Evolutionary conservation across 2,888 invertebrate genomes (phyloP), one percentile per base, ranked within the genome.

Genomic region (Drosophila conformis): DNA sequence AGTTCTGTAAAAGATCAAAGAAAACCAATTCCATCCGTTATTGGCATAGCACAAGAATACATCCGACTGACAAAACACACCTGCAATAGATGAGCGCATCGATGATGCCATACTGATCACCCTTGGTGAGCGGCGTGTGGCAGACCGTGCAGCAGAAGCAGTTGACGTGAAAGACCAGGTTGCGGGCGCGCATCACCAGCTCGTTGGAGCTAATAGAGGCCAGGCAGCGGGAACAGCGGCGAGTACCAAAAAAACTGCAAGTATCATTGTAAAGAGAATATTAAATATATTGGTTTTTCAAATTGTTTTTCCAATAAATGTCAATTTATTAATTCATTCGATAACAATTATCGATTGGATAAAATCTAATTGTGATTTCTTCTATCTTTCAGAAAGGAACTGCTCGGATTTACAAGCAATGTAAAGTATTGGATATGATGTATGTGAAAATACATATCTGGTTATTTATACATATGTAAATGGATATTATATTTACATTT

Each of bases 121-220:
- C 99, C 92, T 98, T 98, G 69, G 96, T 97, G 71, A 99, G 94
- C 6, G 97, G 96, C 42, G 96, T 95, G 92, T 96, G 96, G 94
- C 99, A 99, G 59, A 97, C 95, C 51, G 96, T 96, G 93, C 99
- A 99, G 54, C 97, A 97, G 94, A 99, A 99, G 94, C 99, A 99
- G 91, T 96, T 96, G 72, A 98, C 96, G 94, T 99, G 99, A 94
- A 97, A 99, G 84, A 98, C 98, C 90, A 97, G 95, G 90, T 98
- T 98, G 59, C 97, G 95, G 13, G 98, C 98, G 63, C 98, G 94
- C 98, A 99, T 98, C 92, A 99, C 98, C 93, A 99, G 94, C 94
- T 99, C 98, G 58, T 97, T 96, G 42, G 98, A 96, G 38, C 96
- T 96, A 84, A 99, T 98, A 60, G 96, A 96, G 40, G 97, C 96